phyloP scores from a whole-genome alignment of 2,888 invertebrate species.

The Megamerina dolium region DNA sequence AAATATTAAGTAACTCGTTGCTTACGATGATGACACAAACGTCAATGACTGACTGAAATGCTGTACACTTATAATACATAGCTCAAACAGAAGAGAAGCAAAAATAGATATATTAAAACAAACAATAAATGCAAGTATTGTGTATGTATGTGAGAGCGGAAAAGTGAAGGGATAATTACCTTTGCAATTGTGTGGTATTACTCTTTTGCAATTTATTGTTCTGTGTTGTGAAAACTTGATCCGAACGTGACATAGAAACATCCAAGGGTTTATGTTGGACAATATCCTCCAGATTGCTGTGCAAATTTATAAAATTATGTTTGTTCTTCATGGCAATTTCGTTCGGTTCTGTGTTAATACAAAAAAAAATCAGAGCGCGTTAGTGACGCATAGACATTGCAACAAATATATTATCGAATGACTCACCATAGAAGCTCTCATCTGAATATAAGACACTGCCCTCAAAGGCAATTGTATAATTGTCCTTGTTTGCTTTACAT shows the following conservation, averaged over 20 bases:
- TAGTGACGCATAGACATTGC: not conserved
- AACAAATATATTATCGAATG: too few relatives aligned
- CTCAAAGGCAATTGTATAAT: conserved; percentile 92
- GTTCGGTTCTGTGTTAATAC: conserved; percentile 45
- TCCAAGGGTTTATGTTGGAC: conserved; percentile 53
- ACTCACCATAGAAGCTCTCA: conserved; percentile 65
- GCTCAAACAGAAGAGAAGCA: too few relatives aligned
- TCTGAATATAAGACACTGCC: conserved; percentile 83
- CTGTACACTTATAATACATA: too few relatives aligned
- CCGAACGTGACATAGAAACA: conserved; percentile 80
- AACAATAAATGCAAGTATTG: too few relatives aligned
- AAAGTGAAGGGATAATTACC: conserved; percentile 51
- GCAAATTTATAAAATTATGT: conserved; percentile 47
- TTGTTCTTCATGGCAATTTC: conserved; percentile 42
- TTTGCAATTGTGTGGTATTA: conserved; percentile 59
- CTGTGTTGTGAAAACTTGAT: conserved; percentile 84
- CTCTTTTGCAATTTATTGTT: conserved; percentile 76
- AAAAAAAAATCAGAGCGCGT: conserved; percentile 13
- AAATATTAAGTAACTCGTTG: too few relatives aligned
- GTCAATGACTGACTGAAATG: too few relatives aligned
- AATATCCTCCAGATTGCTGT: conserved; percentile 48
- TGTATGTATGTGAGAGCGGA: too few relatives aligned
- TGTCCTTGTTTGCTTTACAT: conserved; percentile 88
- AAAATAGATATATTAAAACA: too few relatives aligned
- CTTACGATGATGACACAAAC: too few relatives aligned